Conservation (phyloP, 2,888 invertebrate genomes). For the Creontiades dilutus region DNA sequence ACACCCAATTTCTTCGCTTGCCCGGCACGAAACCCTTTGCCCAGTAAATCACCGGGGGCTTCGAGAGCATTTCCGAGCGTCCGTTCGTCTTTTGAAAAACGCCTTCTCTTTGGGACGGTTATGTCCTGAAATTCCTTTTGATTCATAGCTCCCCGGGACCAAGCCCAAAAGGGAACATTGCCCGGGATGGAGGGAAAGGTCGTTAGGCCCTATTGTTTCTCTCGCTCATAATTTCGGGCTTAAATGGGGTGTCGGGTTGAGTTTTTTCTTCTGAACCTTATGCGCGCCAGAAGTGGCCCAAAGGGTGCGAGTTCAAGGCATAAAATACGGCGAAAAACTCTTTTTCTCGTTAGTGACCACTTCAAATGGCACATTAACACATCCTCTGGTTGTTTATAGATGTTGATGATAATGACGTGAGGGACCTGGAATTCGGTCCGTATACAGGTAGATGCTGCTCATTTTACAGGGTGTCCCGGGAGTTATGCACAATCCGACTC, state of each 20-base stretch:
- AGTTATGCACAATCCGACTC: too few relatives aligned
- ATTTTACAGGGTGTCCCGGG: too few relatives aligned
- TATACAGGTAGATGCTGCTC: too few relatives aligned
- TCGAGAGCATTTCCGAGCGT: neutral
- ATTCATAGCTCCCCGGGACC: neutral
- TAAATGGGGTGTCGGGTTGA: neutral
- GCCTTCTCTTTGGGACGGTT: slow-evolving; percentile 15
- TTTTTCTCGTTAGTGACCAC: too few relatives aligned
- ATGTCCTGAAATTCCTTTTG: neutral
- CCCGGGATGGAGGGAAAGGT: slow-evolving; percentile 15
- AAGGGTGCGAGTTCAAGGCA: neutral
- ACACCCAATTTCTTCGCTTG: slow-evolving; percentile 28
- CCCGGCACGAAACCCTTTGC: neutral
- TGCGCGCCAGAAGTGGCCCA: neutral
- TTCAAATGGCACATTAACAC: too few relatives aligned
- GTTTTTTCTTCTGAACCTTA: neutral
- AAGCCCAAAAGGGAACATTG: neutral
- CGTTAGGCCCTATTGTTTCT: slow-evolving; percentile 29
- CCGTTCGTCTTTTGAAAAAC: neutral
- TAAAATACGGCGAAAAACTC: too few relatives aligned
- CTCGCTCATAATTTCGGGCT: neutral
- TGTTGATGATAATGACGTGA: too few relatives aligned
- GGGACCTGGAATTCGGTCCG: too few relatives aligned
- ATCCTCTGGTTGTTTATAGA: too few relatives aligned
- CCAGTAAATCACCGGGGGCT: slow-evolving; percentile 15